These are phyloP conservation scores for Schizotus pectinicornis DNA, from an alignment of 2,888 invertebrate genomes.

Conservation along the genomic window DNA sequence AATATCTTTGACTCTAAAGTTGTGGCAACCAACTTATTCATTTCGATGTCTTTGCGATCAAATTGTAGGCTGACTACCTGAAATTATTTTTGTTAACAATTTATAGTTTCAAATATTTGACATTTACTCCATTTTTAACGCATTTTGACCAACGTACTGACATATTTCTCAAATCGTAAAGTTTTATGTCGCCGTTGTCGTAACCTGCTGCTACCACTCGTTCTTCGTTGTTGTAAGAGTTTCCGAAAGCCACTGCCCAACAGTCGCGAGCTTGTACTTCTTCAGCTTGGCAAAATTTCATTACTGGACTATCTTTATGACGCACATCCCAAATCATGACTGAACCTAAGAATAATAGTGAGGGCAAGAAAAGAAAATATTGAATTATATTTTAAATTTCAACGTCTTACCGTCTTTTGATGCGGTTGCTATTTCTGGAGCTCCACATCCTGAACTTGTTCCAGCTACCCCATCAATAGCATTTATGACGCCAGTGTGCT, in stretches of 20 bases:
- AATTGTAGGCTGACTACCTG: slow-evolving; percentile 86
- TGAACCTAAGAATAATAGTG: slow-evolving; percentile 61
- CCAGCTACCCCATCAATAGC: slow-evolving; percentile 92
- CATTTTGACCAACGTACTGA: slow-evolving; percentile 89
- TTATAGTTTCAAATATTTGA: background rate
- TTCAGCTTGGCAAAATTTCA: slow-evolving; percentile 80
- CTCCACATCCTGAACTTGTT: slow-evolving; percentile 79
- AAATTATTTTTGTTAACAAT: slow-evolving; percentile 28
- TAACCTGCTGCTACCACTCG: slow-evolving; percentile 90
- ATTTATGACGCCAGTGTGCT: slow-evolving; percentile 87
- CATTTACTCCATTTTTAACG: slow-evolving; percentile 80
- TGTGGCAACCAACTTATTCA: slow-evolving; percentile 93
- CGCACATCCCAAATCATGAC: slow-evolving; percentile 97
- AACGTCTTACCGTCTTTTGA: slow-evolving; percentile 81
- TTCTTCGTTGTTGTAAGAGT: slow-evolving; percentile 86
- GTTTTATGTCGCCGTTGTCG: slow-evolving; percentile 94
- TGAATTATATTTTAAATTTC: background rate
- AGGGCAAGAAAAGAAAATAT: slow-evolving; percentile 4
- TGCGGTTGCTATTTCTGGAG: slow-evolving; percentile 94
- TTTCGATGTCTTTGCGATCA: slow-evolving; percentile 89
- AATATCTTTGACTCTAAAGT: slow-evolving; percentile 91
- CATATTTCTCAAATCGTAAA: slow-evolving; percentile 89
- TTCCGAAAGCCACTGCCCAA: slow-evolving; percentile 93
- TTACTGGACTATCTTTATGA: slow-evolving; percentile 87
- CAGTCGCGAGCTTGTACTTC: slow-evolving; percentile 82